phyloP scores from a whole-genome alignment of 2,113 vertebrate species.

The Petroica traversi region DNA sequence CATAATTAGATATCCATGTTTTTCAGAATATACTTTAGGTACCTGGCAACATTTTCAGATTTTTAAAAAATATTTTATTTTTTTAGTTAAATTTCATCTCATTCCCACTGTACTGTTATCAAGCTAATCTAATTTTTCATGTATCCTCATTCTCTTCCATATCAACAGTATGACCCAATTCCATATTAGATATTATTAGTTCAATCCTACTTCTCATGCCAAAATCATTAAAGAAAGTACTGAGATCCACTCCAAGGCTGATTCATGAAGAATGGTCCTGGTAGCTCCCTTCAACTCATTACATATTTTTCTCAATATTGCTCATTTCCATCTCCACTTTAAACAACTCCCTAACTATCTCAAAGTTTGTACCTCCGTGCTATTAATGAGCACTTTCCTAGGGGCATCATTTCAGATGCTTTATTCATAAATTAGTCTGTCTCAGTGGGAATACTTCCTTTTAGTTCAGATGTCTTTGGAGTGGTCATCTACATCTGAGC shows the following conservation, averaged over 20 bases:
- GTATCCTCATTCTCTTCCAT: background rate
- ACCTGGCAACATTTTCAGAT: background rate
- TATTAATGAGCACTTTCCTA: background rate
- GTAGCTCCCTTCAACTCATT: background rate
- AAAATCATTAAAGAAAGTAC: conserved; percentile 23
- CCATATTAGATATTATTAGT: background rate
- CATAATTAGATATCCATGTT: background rate
- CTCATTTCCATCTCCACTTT: background rate
- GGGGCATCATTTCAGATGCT: background rate
- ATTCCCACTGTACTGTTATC: background rate
- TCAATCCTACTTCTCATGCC: background rate
- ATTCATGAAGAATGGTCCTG: background rate
- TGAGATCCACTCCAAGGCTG: background rate
- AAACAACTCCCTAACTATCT: background rate
- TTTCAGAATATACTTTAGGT: background rate
- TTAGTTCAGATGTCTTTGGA: background rate
- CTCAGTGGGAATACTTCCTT: background rate
- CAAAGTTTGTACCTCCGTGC: background rate
- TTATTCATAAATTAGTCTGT: conserved; percentile 1
- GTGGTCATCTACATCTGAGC: background rate
- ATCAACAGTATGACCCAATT: background rate
- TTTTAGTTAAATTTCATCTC: background rate
- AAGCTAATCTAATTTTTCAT: background rate
- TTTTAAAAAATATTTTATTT: background rate
- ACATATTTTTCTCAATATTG: background rate